Percentiles rank a stretch among this genome's conserved stretches.
These are phyloP conservation scores for Ctenicera cuprea DNA, from an alignment of 2,888 invertebrate genomes.

Conservation along the genomic window DNA sequence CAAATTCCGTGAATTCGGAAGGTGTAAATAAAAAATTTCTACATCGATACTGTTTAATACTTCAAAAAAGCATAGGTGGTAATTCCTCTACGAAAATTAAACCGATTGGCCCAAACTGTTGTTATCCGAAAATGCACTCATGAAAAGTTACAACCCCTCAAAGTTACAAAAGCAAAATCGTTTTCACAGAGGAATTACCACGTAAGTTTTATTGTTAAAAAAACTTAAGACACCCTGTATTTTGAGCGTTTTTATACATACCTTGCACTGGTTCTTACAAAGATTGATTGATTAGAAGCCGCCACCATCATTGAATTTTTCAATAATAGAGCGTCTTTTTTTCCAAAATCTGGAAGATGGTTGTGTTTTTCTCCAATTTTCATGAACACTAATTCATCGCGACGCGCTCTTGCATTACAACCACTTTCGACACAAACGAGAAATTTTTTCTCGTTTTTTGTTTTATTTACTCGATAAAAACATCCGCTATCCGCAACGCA, in stretches of 20 bases:
- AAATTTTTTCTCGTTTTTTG: neutral
- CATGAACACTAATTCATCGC: neutral
- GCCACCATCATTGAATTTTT: slow-evolving; percentile 1
- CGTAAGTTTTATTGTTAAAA: too few relatives aligned
- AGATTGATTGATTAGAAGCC: slow-evolving; percentile 3
- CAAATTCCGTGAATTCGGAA: too few relatives aligned
- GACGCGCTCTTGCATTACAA: neutral
- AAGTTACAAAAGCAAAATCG: too few relatives aligned
- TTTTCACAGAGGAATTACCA: too few relatives aligned
- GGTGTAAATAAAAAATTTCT: too few relatives aligned
- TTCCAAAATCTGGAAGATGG: slow-evolving; percentile 5
- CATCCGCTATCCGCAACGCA: slow-evolving; percentile 9
- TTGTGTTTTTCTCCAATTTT: neutral
- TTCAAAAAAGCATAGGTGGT: too few relatives aligned
- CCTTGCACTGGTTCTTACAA: slow-evolving; percentile 20
- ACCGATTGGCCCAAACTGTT: too few relatives aligned
- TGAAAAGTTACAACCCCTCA: too few relatives aligned
- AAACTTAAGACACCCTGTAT: too few relatives aligned
- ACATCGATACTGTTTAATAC: too few relatives aligned
- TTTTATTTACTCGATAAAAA: slow-evolving; percentile 8
- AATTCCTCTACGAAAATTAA: too few relatives aligned
- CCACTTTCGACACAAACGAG: neutral
- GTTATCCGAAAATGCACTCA: too few relatives aligned
- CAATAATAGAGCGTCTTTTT: neutral
- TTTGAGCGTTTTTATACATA: slow-evolving; percentile 2